A percentile compares a stretch with the other conserved stretches of the same genome.
Evolutionary conservation across 2,113 vertebrate genomes (phyloP).

Genomic region (Crotalus horridus): DNA sequence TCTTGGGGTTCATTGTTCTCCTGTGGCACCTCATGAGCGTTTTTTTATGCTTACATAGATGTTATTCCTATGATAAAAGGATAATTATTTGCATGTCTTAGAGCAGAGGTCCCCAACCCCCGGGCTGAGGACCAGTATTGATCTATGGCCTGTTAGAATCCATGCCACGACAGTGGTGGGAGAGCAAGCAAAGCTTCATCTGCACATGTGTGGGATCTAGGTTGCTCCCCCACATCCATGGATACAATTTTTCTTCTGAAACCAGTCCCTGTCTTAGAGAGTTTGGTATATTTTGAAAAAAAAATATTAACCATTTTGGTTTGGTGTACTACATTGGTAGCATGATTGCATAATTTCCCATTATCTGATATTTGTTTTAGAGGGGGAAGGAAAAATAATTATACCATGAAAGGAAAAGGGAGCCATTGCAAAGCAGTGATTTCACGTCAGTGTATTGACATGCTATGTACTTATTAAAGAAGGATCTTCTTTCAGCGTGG

Average conservation of each 20-base stretch:
- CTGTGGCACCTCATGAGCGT: neutral
- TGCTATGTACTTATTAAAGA: neutral
- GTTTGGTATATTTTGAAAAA: neutral
- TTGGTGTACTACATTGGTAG: neutral
- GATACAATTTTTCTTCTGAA: neutral
- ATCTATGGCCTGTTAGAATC: neutral
- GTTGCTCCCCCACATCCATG: neutral
- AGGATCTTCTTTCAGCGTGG: neutral
- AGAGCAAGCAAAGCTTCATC: neutral
- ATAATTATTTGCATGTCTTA: neutral
- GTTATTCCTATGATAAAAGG: neutral
- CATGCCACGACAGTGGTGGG: fast-evolving
- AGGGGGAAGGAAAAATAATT: neutral
- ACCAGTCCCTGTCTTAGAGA: neutral
- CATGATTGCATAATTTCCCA: neutral
- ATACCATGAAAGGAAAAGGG: neutral
- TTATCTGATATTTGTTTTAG: neutral
- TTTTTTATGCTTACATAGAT: neutral
- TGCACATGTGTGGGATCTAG: neutral
- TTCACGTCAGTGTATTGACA: neutral
- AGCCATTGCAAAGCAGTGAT: neutral
- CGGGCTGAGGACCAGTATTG: neutral
- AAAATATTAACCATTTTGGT: neutral
- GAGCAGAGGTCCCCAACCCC: neutral
- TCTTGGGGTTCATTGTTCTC: neutral